phyloP scores from a whole-genome alignment of 2,888 invertebrate genomes.

The Philaethria dido region DNA sequence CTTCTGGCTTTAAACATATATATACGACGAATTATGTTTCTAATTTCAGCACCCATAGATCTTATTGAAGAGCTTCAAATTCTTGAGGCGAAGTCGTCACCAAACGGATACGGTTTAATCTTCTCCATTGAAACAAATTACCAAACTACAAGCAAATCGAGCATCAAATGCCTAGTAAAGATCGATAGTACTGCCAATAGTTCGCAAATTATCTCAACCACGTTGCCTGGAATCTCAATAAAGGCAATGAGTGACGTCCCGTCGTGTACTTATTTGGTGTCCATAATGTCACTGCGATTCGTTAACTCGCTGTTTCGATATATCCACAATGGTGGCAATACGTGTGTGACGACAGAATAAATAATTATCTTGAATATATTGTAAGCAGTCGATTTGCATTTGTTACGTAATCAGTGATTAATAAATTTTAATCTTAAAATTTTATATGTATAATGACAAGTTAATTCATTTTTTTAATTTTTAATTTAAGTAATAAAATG shows the following conservation, averaged over 20 bases:
- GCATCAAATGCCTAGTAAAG: constrained; percentile 34
- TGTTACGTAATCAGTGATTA: no score
- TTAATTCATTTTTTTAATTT: no score
- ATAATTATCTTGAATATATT: no score
- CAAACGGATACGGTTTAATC: constrained; percentile 37
- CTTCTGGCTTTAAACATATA: no score
- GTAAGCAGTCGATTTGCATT: no score
- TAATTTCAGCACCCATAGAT: constrained; percentile 3
- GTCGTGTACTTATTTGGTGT: constrained; percentile 63
- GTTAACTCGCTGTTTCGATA: constrained; percentile 50
- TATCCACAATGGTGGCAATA: constrained; percentile 51
- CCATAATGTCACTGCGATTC: constrained; percentile 65
- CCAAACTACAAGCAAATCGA: constrained; percentile 37
- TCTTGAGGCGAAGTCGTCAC: constrained; percentile 25
- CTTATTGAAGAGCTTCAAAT: constrained; percentile 5
- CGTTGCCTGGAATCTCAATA: constrained; percentile 51
- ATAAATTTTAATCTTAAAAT: no score
- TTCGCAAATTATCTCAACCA: constrained; percentile 46
- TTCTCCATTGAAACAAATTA: constrained; percentile 38
- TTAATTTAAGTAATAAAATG: no score
- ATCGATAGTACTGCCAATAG: constrained; percentile 38
- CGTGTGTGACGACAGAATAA: background rate
- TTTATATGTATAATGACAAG: no score
- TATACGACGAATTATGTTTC: background rate
- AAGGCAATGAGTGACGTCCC: constrained; percentile 50